Evolutionary conservation across 2,888 invertebrate species (phyloP), one percentile per base, ranked within the genome.

Genomic region (Drosophila algonquin): DNA sequence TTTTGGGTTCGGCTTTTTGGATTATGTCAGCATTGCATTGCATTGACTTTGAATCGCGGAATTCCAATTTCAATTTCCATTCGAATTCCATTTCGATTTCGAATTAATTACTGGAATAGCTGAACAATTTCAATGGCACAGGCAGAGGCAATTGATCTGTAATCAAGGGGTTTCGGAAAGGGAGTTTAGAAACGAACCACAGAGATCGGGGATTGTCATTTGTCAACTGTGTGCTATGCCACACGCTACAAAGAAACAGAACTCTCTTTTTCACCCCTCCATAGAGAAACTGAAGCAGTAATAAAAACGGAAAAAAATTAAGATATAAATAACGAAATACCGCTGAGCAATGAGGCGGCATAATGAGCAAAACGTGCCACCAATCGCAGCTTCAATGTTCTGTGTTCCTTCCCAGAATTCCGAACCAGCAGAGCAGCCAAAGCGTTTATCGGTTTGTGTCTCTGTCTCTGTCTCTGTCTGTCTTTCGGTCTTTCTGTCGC

Each of bases 351-450:
- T 86, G 80, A 69, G 72, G 75, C 87, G 72, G 75, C 89, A 75
- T 86, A 84, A 84, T 84, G 89, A 86, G 63, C 75, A 79, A 84
- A 84, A 88, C 83, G 83, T 88, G 83, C 83, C 89, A 69, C 78
- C 60, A 76, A 53, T 76, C 56, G 67, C 71, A 65, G 70, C 75
- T 67, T 69, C 55, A 70, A 62, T 61, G 24, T 24, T 24, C 24
- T 24, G 24, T 24, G 21, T 21, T 21, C 21, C 12, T 63, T 44
- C 47, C 48, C 46, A 51, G 64, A 63, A 72, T 62, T 60, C 54
- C 44, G 30, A 30, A 14, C 62, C 60, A n/a, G 60, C 60, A 81
- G 79, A n/a, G 60, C 60, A 81, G 79, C 53, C 57, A 50, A 55
- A 27, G 58, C 63, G 73, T 67, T 68, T 67, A 57, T 45, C 45